Evolutionary conservation across 2,888 invertebrate genomes (phyloP).

Genomic region (Drosophila melanocephala): DNA sequence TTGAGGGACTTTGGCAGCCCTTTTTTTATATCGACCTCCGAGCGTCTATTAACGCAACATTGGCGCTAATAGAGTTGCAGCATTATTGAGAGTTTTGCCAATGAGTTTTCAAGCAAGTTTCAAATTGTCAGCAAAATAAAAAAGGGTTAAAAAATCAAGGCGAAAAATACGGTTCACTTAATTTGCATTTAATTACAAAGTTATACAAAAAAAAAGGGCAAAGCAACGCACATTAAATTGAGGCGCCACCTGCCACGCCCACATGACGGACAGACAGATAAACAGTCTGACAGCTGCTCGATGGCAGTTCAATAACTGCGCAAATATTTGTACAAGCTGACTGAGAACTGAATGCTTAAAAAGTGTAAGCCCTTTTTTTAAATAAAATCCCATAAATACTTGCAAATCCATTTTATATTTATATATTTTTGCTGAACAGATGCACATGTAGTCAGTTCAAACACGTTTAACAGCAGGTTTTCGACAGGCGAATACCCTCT

Average conservation of each 20-base stretch:
- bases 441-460: background rate
- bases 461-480: background rate
- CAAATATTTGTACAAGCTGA: conserved; percentile 43
- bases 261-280: background rate
- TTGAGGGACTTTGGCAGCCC: background rate
- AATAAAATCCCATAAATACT: conserved; percentile 22
- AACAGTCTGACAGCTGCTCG: conserved; percentile 24
- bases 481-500: conserved; percentile 1
- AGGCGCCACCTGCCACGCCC: conserved; percentile 20
- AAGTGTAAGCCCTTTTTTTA: conserved; percentile 9
- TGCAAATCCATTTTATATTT: conserved; percentile 17
- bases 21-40: conserved; percentile 1
- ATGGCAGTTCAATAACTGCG: conserved; percentile 32
- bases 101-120: conserved; percentile 59
- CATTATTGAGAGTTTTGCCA: conserved; percentile 63
- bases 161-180: conserved; percentile 69
- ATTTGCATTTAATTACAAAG: conserved; percentile 79
- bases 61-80: conserved; percentile 64
- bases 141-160: conserved; percentile 59
- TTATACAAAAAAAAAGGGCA: conserved; percentile 35
- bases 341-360: conserved; percentile 27
- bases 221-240: conserved; percentile 23
- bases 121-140: conserved; percentile 57
- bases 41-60: conserved; percentile 62
- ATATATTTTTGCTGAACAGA: background rate